Percentiles rank a stretch among this genome's conserved stretches.
phyloP scores from a whole-genome alignment of 2,113 vertebrate genomes.

The Channa argus region DNA sequence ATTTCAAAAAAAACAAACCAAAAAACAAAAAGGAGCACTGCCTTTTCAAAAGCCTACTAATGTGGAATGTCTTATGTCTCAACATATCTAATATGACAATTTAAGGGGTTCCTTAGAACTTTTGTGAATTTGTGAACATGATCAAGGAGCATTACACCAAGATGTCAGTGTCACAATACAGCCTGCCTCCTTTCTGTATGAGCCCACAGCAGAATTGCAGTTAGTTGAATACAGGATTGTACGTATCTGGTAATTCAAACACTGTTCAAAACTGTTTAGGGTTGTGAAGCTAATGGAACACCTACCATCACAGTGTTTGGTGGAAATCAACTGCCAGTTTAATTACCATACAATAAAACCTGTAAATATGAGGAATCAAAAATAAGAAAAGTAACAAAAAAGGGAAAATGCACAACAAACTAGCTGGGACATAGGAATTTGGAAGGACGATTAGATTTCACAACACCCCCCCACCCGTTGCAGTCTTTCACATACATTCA shows the following conservation, averaged over 20 bases:
- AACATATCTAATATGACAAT: conserved; percentile 71
- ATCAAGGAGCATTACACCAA: conserved; percentile 76
- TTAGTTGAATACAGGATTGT: conserved; percentile 77
- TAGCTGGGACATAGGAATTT: conserved; percentile 82
- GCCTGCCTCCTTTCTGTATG: conserved; percentile 84
- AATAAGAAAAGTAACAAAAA: conserved; percentile 75
- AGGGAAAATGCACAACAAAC: conserved; percentile 83
- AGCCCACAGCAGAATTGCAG: conserved; percentile 84
- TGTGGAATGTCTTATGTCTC: conserved; percentile 74
- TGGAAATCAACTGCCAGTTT: conserved; percentile 87
- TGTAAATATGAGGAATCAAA: conserved; percentile 85
- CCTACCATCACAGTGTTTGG: conserved; percentile 85
- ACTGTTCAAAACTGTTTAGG: conserved; percentile 50
- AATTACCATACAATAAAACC: conserved; percentile 86
- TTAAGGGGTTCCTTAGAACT: conserved; percentile 73
- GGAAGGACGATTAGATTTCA: conserved; percentile 83
- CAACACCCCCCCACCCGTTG: conserved; percentile 68
- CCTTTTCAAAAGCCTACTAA: conserved; percentile 71
- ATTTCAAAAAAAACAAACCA: conserved; percentile 35
- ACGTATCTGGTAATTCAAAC: conserved; percentile 64
- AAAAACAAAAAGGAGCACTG: conserved; percentile 57
- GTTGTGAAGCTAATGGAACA: conserved; percentile 77
- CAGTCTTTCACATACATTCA: conserved; percentile 53
- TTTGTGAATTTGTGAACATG: conserved; percentile 75
- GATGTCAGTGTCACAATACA: conserved; percentile 85